Evolutionary conservation across 2,888 invertebrate genomes (phyloP), one percentile per base, ranked within the genome.

Genomic region (Bursaphelenchus okinawaensis): DNA sequence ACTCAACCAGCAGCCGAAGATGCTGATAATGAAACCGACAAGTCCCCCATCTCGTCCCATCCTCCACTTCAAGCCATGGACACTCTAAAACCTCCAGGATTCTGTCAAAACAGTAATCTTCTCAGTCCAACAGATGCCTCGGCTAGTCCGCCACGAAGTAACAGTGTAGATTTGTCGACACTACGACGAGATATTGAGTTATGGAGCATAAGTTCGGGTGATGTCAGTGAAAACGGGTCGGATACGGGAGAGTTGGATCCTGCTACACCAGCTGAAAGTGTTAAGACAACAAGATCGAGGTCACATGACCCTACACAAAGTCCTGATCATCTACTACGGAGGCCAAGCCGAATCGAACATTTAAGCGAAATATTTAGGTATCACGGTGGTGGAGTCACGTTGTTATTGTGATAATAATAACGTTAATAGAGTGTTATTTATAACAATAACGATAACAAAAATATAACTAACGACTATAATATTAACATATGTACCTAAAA

Each of bases 311-410:
- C 81, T 2, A 66, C 75, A 7, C 71, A 76, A n/a, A 69, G 70
- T 23, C 71, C 75, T 27, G 75, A 74, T 50, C 69, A 70, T 52
- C 67, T 78, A 9, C 68, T 81, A 24, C 56, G 81, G 51, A 64
- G 81, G 57, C 78, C 78, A 16, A 76, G 76, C 68, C 70, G 79
- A 2, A 79, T 81, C 20, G 78, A 81, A 65, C 81, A 81, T 62
- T 70, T 81, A 26, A 75, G 77, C 24, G 80, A 78, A 60, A 67
- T 81, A 51, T 81, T 81, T 73, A 77, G 81, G 81, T 76, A 67
- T n/a, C 12, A 40, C 40, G 6, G 29, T 40, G 40, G 1, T 4
- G 40, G n/a, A n/a, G n/a, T n/a, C n/a, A n/a, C n/a, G n/a, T n/a
- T n/a, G n/a, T n/a, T n/a, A n/a, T n/a, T n/a, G n/a, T n/a, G n/a